Conservation (phyloP, 2,113 vertebrate genomes). For the Xenopus laevis region DNA sequence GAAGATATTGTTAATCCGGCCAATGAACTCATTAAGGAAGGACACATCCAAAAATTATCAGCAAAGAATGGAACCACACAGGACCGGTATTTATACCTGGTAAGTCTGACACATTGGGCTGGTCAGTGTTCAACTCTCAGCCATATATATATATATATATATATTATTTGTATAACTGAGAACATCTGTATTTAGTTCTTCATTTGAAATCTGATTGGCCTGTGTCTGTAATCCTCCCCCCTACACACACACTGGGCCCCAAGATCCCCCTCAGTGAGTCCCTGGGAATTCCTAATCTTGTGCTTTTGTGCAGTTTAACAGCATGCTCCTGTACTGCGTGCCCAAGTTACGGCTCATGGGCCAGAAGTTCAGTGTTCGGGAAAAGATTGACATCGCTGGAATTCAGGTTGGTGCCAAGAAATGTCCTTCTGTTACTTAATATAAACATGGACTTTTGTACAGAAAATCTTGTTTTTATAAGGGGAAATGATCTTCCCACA, state of each 20-base stretch:
- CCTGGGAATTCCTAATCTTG: not conserved
- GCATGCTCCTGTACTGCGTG: conserved; percentile 94
- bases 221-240: too few species aligned
- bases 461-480: too few species aligned
- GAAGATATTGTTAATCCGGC: conserved; percentile 96
- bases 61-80: conserved; percentile 91
- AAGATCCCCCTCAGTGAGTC: not conserved
- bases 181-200: too few species aligned
- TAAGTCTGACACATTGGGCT: conserved; percentile 55
- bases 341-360: conserved; percentile 92
- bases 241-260: not conserved
- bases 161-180: too few species aligned
- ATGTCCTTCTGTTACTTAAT: too few species aligned
- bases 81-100: conserved; percentile 93
- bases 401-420: conserved; percentile 76
- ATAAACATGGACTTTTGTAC: too few species aligned
- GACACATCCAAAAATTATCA: conserved; percentile 92
- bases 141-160: too few species aligned
- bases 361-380: conserved; percentile 95
- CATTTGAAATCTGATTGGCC: too few species aligned
- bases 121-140: too few species aligned
- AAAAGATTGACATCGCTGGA: conserved; percentile 90
- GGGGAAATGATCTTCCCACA: too few species aligned
- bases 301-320: conserved; percentile 80
- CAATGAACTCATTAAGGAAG: conserved; percentile 96